Percentiles rank a stretch among this genome's conserved stretches.
These are phyloP conservation scores for Aromia moschata DNA, from an alignment of 2,888 invertebrate genomes.

Conservation along the genomic window DNA sequence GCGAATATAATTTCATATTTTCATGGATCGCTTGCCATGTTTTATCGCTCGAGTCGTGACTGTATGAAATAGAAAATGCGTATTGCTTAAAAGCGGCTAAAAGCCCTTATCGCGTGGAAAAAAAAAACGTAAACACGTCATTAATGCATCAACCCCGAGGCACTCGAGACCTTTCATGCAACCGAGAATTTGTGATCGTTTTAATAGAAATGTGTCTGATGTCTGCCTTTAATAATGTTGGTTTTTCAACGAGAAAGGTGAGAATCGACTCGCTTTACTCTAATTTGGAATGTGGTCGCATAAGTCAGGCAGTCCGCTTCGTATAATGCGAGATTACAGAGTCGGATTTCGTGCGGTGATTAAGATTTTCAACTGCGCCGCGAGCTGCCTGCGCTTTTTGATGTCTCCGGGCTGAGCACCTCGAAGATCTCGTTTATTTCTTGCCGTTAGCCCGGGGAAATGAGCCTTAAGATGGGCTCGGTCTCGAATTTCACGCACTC, in stretches of 20 bases:
- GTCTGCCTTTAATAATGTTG: slow-evolving; percentile 44
- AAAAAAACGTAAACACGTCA: slow-evolving; percentile 25
- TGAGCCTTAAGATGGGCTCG: too few relatives aligned
- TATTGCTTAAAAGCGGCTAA: slow-evolving; percentile 31
- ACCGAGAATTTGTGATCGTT: slow-evolving; percentile 29
- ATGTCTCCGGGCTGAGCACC: background rate
- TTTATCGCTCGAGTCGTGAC: slow-evolving; percentile 46
- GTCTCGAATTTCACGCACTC: too few relatives aligned
- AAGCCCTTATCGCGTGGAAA: slow-evolving; percentile 21
- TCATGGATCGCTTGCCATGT: slow-evolving; percentile 48
- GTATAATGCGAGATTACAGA: slow-evolving; percentile 29
- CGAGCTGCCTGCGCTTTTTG: background rate
- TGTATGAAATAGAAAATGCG: slow-evolving; percentile 36
- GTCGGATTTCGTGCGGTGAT: slow-evolving; percentile 25
- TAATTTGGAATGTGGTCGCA: slow-evolving; percentile 47
- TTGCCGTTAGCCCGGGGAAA: too few relatives aligned
- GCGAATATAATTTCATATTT: slow-evolving; percentile 48
- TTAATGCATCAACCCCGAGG: slow-evolving; percentile 29
- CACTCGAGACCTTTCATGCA: slow-evolving; percentile 22
- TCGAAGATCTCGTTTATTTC: background rate
- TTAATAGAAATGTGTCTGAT: slow-evolving; percentile 38
- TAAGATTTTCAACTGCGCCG: slow-evolving; percentile 16
- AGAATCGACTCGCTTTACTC: slow-evolving; percentile 44
- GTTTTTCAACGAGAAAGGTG: slow-evolving; percentile 43
- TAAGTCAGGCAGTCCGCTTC: slow-evolving; percentile 35